phyloP scores from a whole-genome alignment of 2,888 invertebrate genomes.

The Iselma pallidipennis region DNA sequence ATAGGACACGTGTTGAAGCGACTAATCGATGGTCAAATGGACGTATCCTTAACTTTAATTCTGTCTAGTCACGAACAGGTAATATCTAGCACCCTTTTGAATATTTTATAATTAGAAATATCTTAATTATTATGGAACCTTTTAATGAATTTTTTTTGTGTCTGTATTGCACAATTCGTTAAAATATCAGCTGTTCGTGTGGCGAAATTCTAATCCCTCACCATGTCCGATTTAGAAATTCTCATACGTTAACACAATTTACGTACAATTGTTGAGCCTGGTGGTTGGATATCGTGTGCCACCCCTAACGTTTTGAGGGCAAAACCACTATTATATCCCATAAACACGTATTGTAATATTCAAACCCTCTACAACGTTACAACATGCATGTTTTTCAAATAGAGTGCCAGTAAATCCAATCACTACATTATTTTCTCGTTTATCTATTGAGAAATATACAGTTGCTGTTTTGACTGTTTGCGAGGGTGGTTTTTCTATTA shows the following conservation, averaged over 20 bases:
- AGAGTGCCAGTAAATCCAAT: slow-evolving; percentile 41
- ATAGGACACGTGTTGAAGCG: not conserved
- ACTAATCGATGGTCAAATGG: not conserved
- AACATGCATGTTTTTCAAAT: slow-evolving; percentile 24
- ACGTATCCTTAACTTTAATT: too few relatives aligned
- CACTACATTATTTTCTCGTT: slow-evolving; percentile 50
- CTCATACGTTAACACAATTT: slow-evolving; percentile 16
- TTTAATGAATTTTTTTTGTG: not conserved
- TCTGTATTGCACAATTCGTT: slow-evolving; percentile 5
- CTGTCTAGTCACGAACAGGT: not conserved
- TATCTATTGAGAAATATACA: slow-evolving; percentile 28
- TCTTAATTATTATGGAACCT: too few relatives aligned
- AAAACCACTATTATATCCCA: slow-evolving; percentile 27
- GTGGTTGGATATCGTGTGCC: slow-evolving; percentile 20
- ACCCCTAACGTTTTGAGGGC: slow-evolving; percentile 21
- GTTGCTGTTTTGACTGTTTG: slow-evolving; percentile 46
- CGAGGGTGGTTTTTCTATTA: slow-evolving; percentile 36
- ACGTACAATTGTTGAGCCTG: slow-evolving; percentile 16
- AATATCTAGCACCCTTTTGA: too few relatives aligned
- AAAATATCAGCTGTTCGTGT: slow-evolving; percentile 15
- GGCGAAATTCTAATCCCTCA: not conserved
- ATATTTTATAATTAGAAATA: too few relatives aligned
- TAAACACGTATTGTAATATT: slow-evolving; percentile 29
- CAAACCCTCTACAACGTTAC: slow-evolving; percentile 22
- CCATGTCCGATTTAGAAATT: slow-evolving; percentile 6